Evolutionary conservation across 2,113 vertebrate genomes (phyloP).

Genomic region (Hemiscyllium ocellatum): DNA sequence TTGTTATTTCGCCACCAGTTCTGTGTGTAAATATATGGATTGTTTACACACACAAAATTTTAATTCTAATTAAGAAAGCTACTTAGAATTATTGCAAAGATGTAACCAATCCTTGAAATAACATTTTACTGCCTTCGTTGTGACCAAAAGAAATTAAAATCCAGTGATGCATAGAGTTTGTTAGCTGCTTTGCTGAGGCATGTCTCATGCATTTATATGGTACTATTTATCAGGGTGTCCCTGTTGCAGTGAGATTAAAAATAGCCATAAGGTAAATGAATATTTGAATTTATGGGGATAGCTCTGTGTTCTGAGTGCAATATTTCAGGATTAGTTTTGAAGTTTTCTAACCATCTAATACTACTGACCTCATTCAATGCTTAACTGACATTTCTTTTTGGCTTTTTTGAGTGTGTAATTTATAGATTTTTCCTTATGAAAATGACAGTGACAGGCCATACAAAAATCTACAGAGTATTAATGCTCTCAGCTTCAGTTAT

Average conservation of each 20-base stretch:
- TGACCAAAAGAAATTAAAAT: slow-evolving; percentile 7
- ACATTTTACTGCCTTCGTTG: not conserved
- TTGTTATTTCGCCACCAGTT: not conserved
- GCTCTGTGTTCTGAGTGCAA: not conserved
- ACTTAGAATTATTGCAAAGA: not conserved
- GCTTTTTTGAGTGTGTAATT: not conserved
- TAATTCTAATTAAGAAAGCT: not conserved
- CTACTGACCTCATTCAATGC: not conserved
- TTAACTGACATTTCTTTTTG: not conserved
- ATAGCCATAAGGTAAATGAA: slow-evolving; percentile 4
- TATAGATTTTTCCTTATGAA: not conserved
- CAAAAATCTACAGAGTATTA: not conserved
- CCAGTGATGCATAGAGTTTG: not conserved
- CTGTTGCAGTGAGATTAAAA: not conserved
- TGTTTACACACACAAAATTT: not conserved
- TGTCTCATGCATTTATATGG: slow-evolving; percentile 17
- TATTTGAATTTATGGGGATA: slow-evolving; percentile 15
- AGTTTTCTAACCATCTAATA: not conserved
- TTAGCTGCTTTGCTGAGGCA: slow-evolving; percentile 10
- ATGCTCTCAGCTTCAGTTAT: not conserved
- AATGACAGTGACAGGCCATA: not conserved
- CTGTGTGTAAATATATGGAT: not conserved
- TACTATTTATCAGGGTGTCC: not conserved
- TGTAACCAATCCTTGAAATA: not conserved
- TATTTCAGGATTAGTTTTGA: slow-evolving; percentile 5